These are phyloP conservation scores for Cantharis rufa DNA, from an alignment of 2,888 invertebrate species.

Conservation along the genomic window DNA sequence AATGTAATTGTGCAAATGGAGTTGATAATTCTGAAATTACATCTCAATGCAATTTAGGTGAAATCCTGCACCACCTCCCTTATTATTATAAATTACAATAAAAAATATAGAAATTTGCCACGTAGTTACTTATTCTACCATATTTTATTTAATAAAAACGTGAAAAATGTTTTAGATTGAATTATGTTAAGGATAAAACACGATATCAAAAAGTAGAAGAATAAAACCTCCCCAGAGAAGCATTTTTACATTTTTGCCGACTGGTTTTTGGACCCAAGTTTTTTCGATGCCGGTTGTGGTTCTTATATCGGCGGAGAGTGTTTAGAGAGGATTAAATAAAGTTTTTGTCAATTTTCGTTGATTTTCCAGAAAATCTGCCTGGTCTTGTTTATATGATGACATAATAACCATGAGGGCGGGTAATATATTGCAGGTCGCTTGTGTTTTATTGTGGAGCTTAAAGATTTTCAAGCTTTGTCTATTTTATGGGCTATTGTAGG, in stretches of 20 bases:
- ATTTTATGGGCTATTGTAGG: conserved; percentile 9
- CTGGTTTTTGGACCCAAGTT: not conserved
- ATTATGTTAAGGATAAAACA: not conserved
- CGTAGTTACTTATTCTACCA: not conserved
- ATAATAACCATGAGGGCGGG: conserved; percentile 18
- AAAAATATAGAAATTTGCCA: not conserved
- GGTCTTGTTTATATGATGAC: conserved; percentile 13
- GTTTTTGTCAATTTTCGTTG: not conserved
- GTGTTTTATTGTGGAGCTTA: conserved; percentile 20
- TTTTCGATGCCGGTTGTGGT: not conserved
- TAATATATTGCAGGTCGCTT: conserved; percentile 21
- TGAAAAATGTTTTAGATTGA: not conserved
- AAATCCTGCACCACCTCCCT: not conserved
- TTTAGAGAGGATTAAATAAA: conserved; percentile 2
- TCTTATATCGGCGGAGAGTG: not conserved
- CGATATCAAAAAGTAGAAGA: not conserved
- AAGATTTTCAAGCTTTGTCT: conserved; percentile 12
- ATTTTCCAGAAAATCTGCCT: conserved; percentile 9
- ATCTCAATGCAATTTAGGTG: not conserved
- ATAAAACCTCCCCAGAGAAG: conserved; percentile 1
- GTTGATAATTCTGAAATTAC: not conserved
- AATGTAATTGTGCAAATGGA: not conserved
- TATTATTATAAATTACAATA: not conserved
- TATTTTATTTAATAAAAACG: not conserved
- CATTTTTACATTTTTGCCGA: not conserved